A percentile compares a stretch with the other conserved stretches of the same genome.
Conservation (phyloP, 2,113 vertebrate species). For the Columba livia region DNA sequence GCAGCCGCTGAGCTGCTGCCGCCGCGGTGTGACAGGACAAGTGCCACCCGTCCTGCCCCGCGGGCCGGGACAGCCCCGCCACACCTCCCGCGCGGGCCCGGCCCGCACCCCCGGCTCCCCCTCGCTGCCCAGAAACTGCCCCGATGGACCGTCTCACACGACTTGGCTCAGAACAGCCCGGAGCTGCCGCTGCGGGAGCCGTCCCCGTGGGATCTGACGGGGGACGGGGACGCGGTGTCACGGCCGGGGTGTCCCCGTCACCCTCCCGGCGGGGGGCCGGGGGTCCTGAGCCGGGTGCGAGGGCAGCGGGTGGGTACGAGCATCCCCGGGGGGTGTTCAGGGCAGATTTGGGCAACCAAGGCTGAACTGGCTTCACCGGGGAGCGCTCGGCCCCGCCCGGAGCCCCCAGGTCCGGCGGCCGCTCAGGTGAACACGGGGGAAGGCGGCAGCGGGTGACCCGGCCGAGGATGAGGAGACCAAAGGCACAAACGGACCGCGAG, state of each 20-base stretch:
- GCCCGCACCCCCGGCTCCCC: not conserved
- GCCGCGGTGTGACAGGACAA: accelerated
- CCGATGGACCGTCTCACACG: accelerated
- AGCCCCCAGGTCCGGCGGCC: not conserved
- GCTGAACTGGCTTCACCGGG: not conserved
- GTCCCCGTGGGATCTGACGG: not conserved
- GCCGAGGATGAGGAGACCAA: not conserved
- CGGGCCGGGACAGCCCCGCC: not conserved
- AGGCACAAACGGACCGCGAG: accelerated
- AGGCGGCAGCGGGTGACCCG: not conserved
- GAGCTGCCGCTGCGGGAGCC: not conserved
- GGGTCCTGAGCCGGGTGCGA: accelerated
- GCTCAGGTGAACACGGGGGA: not conserved
- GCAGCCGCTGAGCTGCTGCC: not conserved
- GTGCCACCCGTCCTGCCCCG: not conserved
- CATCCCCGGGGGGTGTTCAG: accelerated
- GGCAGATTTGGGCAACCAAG: not conserved
- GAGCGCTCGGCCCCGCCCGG: accelerated
- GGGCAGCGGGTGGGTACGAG: not conserved
- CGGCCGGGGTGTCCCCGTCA: accelerated
- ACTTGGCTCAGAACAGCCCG: accelerated
- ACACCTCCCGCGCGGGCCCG: not conserved
- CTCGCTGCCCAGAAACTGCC: too few relatives aligned
- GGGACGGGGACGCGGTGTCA: not conserved
- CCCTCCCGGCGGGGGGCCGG: accelerated